These are phyloP conservation scores for Stenchaetothrips biformis DNA, from an alignment of 2,888 invertebrate species.

Conservation along the genomic window DNA sequence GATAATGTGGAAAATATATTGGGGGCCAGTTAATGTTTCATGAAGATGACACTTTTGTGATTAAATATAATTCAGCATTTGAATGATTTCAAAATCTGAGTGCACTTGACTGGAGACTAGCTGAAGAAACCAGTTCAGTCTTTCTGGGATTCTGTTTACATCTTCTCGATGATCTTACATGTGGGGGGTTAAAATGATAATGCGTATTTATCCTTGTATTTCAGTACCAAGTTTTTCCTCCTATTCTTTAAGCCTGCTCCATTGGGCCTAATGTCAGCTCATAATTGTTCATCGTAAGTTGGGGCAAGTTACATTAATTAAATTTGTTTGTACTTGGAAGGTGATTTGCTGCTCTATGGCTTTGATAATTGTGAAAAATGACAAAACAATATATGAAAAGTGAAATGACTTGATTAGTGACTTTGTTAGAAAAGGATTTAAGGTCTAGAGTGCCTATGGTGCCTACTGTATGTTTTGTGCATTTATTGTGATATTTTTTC, in stretches of 20 bases:
- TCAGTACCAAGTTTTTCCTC: not conserved
- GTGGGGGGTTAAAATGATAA: not conserved
- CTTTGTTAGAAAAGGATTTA: not conserved
- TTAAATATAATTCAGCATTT: not conserved
- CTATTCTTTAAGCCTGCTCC: not conserved
- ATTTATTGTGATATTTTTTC: slow-evolving; percentile 20
- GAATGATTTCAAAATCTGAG: slow-evolving; percentile 5
- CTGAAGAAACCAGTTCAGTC: not conserved
- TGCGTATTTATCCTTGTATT: not conserved
- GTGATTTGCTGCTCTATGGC: not conserved
- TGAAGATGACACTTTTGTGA: not conserved
- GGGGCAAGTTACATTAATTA: slow-evolving; percentile 14
- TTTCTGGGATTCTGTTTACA: not conserved
- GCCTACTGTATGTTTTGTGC: slow-evolving; percentile 15
- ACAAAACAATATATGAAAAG: not conserved
- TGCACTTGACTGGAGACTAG: not conserved
- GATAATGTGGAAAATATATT: not conserved
- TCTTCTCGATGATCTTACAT: too few relatives aligned
- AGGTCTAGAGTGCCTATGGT: not conserved
- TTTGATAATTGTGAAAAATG: not conserved
- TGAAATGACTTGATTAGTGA: slow-evolving; percentile 16
- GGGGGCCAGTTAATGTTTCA: not conserved
- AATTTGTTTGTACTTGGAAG: not conserved
- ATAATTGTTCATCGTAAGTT: not conserved
- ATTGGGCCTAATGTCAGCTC: slow-evolving; percentile 2